A percentile compares a stretch with the other conserved stretches of the same genome.
Conservation (phyloP, 2,113 vertebrate species). For the Hippopotamus amphibius region DNA sequence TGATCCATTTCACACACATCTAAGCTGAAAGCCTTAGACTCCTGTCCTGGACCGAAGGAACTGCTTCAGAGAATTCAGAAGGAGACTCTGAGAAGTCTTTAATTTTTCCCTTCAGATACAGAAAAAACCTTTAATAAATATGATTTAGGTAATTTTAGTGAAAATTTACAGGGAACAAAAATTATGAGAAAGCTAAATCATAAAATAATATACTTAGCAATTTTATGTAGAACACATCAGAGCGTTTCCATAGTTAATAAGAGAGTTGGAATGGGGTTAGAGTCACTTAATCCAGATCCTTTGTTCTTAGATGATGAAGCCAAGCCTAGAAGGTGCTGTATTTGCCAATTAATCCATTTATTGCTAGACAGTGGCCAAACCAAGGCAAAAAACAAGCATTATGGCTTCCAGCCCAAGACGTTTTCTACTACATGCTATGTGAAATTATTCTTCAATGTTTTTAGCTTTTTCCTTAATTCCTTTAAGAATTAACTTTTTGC, state of each 20-base stretch:
- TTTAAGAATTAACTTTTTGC: background rate
- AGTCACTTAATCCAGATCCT: background rate
- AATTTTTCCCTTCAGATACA: background rate
- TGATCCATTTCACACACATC: background rate
- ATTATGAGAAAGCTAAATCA: background rate
- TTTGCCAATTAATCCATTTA: background rate
- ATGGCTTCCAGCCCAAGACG: background rate
- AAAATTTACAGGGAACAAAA: constrained; percentile 4
- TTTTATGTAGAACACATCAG: background rate
- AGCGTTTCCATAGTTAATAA: background rate
- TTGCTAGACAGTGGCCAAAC: background rate
- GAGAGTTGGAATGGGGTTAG: background rate
- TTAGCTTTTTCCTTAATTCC: background rate
- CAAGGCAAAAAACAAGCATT: background rate
- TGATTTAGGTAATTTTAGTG: background rate
- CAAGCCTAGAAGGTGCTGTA: background rate
- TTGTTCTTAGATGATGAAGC: background rate
- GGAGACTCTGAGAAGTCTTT: background rate
- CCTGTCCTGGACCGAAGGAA: background rate
- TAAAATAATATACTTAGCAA: background rate
- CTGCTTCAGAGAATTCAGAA: background rate
- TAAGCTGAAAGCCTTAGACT: background rate
- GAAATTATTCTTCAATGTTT: background rate
- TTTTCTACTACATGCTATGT: background rate
- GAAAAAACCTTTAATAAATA: background rate